Base-by-base conservation (phyloP, 2,113 vertebrate genomes). In the Epinephelus fuscoguttatus region DNA sequence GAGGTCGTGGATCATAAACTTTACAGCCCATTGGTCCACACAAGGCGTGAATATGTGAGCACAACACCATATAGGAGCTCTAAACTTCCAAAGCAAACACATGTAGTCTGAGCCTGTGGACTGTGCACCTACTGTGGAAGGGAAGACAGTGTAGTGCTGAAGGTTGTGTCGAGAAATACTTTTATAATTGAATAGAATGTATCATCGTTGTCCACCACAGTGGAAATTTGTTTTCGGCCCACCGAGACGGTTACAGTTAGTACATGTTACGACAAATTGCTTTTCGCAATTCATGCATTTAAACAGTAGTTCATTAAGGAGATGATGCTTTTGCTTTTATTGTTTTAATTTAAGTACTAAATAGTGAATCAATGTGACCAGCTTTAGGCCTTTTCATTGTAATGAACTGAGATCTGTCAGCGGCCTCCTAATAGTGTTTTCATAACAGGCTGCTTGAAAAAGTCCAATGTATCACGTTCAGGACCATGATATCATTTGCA, bases 401-500 rank as follows among this genome's bases (percentile, higher is more conserved):
- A 15, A 14, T 73, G 21, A 47, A 47, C 1, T 56, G 5, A 4
- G n/a, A n/a, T 53, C 18, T 6, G 11, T n/a, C 42, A 45, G 42
- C 2, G 15, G 11, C 14, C 62, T 53, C 37, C 25, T 27, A 13
- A 75, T 33, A 2, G 64, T 45, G 37, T 62, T 75, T 80, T 70
- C 18, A 53, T n/a, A 74, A 33, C n/a, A 17, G 30, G 15, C 11
- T 2, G 0, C 12, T 81, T 5, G 40, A 70, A 64, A 78, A 76
- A 75, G 59, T 72, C 79, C 69, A 83, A 53, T 42, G 67, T 72
- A 61, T 81, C 78, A 25, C 18, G 37, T 66, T 73, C 75, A 37
- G 21, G 21, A 33, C 56, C 53, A 66, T 80, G 42, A 57, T 72
- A 80, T 80, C 27, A 81, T 87, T 77, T 71, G 45, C 57, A 68